phyloP scores from a whole-genome alignment of 2,797 vertebrate species.

The Carapus acus region DNA sequence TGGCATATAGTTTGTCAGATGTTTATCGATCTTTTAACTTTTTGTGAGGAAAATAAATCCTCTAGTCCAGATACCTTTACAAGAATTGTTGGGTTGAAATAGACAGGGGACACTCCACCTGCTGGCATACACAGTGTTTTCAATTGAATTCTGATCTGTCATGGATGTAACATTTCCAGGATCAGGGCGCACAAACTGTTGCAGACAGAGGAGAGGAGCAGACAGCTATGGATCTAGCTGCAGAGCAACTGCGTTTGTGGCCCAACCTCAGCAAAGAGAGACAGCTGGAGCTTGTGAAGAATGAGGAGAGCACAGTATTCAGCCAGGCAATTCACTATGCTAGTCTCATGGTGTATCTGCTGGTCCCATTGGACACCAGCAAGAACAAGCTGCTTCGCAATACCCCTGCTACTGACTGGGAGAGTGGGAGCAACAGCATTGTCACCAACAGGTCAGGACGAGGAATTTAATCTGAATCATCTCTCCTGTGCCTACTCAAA shows the following conservation, averaged over 20 bases:
- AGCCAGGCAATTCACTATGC: constrained; percentile 98
- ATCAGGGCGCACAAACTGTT: constrained; percentile 45
- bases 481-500: not conserved
- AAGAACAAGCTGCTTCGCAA: constrained; percentile 89
- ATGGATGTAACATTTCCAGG: constrained; percentile 55
- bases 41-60: too few relatives aligned
- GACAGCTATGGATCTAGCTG: constrained; percentile 95
- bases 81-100: too few relatives aligned
- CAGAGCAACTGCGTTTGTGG: constrained; percentile 88
- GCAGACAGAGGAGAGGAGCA: constrained; percentile 68
- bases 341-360: constrained; percentile 95
- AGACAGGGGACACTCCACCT: too few relatives aligned
- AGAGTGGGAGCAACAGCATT: constrained; percentile 98
- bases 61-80: too few relatives aligned
- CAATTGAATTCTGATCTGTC: not conserved
- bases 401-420: constrained; percentile 87
- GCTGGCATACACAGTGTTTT: too few relatives aligned
- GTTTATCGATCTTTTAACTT: too few relatives aligned
- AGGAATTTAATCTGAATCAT: not conserved
- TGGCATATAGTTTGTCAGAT: too few relatives aligned
- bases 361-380: constrained; percentile 92
- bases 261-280: constrained; percentile 83
- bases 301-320: constrained; percentile 96
- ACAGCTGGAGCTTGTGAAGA: constrained; percentile 90
- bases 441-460: constrained; percentile 89